Base-by-base conservation (phyloP, 2,797 vertebrate species). In the Margarornis squamiger region DNA sequence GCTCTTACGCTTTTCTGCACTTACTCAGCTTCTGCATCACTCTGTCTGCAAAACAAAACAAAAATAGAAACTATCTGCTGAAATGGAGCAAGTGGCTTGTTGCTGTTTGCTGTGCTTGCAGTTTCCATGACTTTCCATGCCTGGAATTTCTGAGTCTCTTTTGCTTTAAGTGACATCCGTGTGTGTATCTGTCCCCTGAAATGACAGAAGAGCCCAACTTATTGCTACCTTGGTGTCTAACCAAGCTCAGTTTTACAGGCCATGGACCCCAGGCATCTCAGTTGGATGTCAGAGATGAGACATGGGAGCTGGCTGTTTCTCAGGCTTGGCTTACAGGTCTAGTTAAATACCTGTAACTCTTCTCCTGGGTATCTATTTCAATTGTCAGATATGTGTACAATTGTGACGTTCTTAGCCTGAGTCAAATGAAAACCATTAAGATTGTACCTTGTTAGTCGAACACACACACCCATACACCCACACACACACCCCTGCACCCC, bases 341-440 rank as follows among this genome's bases (percentile, higher is more conserved):
- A 54, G 41, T 19, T 57, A n/a, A 86, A 73, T 12, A 57, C 38
- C 83, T 52, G 6, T 30, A 71, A 16, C 41, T 82, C 32, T 52
- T 59, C 39, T 57, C 74, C 23, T 41, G 70, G 15, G n/a, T 41
- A 6, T 78, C 79, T 51, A 18, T 91, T 94, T 91, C 81, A 48
- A 1, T 30, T 71, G 48, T n/a, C 46, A 82, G 57, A 4, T 19
- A 16, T 0, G 0, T 3, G 4, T 65, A 7, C 66, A 73, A 38
- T 8, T 49, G 38, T 51, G 46, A 12, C 7, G 4, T 18, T 58
- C 66, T 46, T 49, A 21, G 54, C 1, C 5, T 2, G 14, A 87
- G 24, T 59, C 26, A 62, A n/a, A 32, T 23, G 10, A 12, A 70
- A 48, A 46, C 57, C 77, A 87, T 36, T 21, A 34, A 34, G 65